Conservation (phyloP, 2,113 vertebrate genomes). For the Scortum barcoo region DNA sequence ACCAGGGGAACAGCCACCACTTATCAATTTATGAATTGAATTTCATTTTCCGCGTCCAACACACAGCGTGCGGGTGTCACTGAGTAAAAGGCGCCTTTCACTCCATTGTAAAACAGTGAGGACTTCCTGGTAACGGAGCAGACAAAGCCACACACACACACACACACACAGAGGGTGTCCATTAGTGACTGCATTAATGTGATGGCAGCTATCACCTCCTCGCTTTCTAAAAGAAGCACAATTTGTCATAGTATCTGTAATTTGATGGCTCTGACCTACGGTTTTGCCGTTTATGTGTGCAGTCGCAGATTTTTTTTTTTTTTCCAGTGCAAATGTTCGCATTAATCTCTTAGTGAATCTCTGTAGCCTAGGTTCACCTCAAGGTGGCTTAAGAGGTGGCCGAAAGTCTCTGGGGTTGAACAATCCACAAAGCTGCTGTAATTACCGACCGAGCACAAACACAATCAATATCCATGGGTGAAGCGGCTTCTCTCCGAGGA, state of each 20-base stretch:
- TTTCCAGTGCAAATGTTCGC: slow-evolving; percentile 2
- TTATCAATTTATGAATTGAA: slow-evolving; percentile 76
- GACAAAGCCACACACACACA: slow-evolving; percentile 36
- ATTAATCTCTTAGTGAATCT: background rate
- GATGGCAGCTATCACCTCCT: background rate
- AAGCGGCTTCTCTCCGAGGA: slow-evolving; percentile 7
- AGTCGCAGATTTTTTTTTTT: too few species aligned
- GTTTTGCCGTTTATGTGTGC: too few species aligned
- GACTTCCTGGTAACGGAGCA: slow-evolving; percentile 28
- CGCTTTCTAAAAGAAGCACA: background rate
- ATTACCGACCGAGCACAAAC: slow-evolving; percentile 54
- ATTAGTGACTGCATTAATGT: slow-evolving; percentile 14
- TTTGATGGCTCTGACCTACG: background rate
- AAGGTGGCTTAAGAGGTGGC: slow-evolving; percentile 30
- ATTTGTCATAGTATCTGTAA: background rate
- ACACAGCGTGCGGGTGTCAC: slow-evolving; percentile 53
- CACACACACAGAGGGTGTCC: background rate
- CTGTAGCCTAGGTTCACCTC: slow-evolving; percentile 4
- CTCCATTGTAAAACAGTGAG: slow-evolving; percentile 39
- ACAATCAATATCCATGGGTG: slow-evolving; percentile 48
- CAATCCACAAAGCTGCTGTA: slow-evolving; percentile 63
- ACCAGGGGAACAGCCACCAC: slow-evolving; percentile 59
- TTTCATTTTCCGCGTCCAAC: slow-evolving; percentile 63
- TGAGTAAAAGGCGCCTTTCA: slow-evolving; percentile 41
- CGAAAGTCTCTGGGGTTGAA: slow-evolving; percentile 14